Evolutionary conservation across 2,888 invertebrate species (phyloP), one percentile per base, ranked within the genome.

Genomic region (Athalia rosae): DNA sequence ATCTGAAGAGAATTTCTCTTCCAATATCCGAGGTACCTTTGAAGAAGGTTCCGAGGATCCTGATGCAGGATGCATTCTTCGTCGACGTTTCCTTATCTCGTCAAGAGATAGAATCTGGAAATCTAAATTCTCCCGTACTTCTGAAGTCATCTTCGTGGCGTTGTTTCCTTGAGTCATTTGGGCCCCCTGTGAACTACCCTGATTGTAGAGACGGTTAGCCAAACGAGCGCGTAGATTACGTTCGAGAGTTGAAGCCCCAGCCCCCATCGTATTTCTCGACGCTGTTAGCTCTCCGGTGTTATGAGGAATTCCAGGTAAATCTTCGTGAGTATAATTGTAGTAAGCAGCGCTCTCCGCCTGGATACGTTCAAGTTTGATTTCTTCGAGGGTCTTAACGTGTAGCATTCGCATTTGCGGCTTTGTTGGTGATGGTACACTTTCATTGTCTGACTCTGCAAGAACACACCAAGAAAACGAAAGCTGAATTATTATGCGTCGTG

Each of bases 371-470:
- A 95, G 90, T 64, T 93, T 92, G 80, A 94, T 92, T 83, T 95
- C 92, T 87, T 95, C 95, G 86, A 94, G 92, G 0, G 94, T 93
- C 91, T 94, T 94, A 85, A 86, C 87, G 79, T 86, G 86, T 3
- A 86, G 84, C 80, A 92, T 90, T 80, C 90, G 89, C 85, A 92
- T 91, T 80, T 91, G 91, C 69, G 84, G 83, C 89, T 92, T 92
- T 79, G 86, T 86, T 79, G 94, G 94, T 53, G 94, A 92, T 45
- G 94, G 93, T 83, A 92, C 92, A 89, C 94, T 94, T 92, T 95
- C 95, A 90, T 92, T 94, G 92, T 95, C 95, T 86, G 95, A 95
- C 91, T 95, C 95, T 95, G 94, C 92, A 94, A 94, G 93, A 91
- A 94, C 92, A 93, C 93, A 93, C 89, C 89, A 86, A 86, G 80